Conservation (phyloP, 2,888 invertebrate genomes). For the Muscina levida region DNA sequence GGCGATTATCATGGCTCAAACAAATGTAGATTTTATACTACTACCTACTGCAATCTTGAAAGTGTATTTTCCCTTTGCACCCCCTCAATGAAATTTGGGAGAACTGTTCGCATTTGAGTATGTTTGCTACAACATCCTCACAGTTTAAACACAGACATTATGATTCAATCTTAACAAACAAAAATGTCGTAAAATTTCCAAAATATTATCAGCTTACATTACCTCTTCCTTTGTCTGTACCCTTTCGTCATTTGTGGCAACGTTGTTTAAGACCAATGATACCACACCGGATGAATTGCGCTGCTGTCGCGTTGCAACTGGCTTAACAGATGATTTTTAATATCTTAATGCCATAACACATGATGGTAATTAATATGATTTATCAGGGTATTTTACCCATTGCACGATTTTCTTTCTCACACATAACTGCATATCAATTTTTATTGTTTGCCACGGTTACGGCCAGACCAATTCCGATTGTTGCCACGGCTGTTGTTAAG, state of each 20-base stretch:
- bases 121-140: background rate
- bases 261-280: background rate
- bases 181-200: no score
- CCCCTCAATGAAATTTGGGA: no score
- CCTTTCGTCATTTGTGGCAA: background rate
- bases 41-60: no score
- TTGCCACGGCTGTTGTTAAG: no score
- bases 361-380: slow-evolving; percentile 64
- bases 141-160: background rate
- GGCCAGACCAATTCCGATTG: no score
- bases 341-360: slow-evolving; percentile 61
- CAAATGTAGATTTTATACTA: no score
- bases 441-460: no score
- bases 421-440: no score
- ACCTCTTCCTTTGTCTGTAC: background rate
- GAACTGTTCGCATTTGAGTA: no score
- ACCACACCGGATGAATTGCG: background rate
- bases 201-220: background rate
- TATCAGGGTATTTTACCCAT: slow-evolving; percentile 61
- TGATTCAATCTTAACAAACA: no score
- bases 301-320: background rate
- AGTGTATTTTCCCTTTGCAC: no score
- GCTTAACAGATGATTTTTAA: slow-evolving; percentile 54
- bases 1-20: no score
- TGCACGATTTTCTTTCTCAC: slow-evolving; percentile 19